Evolutionary conservation across 2,888 invertebrate species (phyloP), one percentile per base, ranked within the genome.

Genomic region (Acanthosepion pharaonis): DNA sequence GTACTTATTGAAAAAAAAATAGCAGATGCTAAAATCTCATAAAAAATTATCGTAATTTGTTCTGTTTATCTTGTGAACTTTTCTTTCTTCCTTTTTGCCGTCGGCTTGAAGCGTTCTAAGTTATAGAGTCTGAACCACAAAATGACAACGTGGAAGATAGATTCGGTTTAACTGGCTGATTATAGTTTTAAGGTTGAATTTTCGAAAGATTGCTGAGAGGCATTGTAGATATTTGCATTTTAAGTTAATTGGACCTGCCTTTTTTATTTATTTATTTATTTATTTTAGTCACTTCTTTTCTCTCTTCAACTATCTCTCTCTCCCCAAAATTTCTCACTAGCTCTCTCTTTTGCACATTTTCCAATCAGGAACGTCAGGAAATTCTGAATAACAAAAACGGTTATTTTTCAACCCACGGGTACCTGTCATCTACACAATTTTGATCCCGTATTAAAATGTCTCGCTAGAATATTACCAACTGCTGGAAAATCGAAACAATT

Each of bases 191-290:
- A n/a, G n/a, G 78, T 78, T 78, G 78, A 78, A 78, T 78, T 78
- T n/a, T 78, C n/a, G n/a, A 78, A 78, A 33, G n/a, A n/a, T 78
- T 33, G n/a, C 78, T 78, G n/a, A 15, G 78, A 11, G 78, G 78
- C n/a, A 33, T 78, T 78, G 78, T 78, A 78, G 78, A 78, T 78
- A 78, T 78, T 78, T 78, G 78, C 78, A 78, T 78, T 78, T 78
- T 33, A n/a, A 78, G n/a, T 33, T 78, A 78, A 78, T 78, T 78
- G 78, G 78, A 23, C 5, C n/a, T 23, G 28, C n/a, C 18, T 78
- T 78, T 15, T n/a, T 11, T n/a, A n/a, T n/a, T 0, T 33, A 1
- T 33, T 33, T 78, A 6, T 9, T 59, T 6, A 5, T 23, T 6
- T 59, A 6, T 5, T 23, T 23, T 20, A 23, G 23, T 23, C 23